Evolutionary conservation across 2,797 vertebrate genomes (phyloP), one percentile per base, ranked within the genome.

Genomic region (Hemibagrus guttatus): DNA sequence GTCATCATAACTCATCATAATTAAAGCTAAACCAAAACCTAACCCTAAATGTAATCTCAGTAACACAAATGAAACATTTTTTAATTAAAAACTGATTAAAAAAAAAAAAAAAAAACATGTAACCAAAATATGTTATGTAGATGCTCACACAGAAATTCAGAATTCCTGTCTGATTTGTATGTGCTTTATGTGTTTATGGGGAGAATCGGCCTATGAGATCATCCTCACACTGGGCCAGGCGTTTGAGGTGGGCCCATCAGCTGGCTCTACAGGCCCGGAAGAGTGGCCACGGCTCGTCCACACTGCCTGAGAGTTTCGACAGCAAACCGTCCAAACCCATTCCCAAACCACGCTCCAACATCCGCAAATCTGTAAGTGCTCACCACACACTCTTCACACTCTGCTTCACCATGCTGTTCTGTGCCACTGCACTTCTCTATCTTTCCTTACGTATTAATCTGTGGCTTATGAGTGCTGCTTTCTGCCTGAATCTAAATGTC

Each of bases 151-250:
- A 0, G 8, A 56, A 11, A 76, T 56, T 56, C 8, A 2, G 28
- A 19, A 28, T 19, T 74, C 7, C 19, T 9, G 11, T n/a, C 0
- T 8, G 2, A 5, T 81, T 59, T 75, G 56, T 66, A 12, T 75
- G 26, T 82, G 4, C 68, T 78, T 49, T 82, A 21, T 87, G 14
- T 89, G 83, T 84, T 84, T 28, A 0, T 93, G 68, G 2, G 92
- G 95, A 99, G 98, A 99, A 99, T 95, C 93, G 96, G 98, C 98
- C 87, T 99, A 99, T 0, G 98, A 99, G 95, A 99, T 99, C 95
- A 99, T 99, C 95, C 94, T 99, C 90, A 99, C 98, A 0, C 95
- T 99, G 85, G 98, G 98, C 92, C 98, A 99, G 95, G 98, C 98
- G 23, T 99, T 99, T 91, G 98, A 99, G 92, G 98, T 99, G 88